Percentiles rank a stretch among this genome's conserved stretches.
Conservation (phyloP, 2,888 invertebrate species). For the Macropis europaea region DNA sequence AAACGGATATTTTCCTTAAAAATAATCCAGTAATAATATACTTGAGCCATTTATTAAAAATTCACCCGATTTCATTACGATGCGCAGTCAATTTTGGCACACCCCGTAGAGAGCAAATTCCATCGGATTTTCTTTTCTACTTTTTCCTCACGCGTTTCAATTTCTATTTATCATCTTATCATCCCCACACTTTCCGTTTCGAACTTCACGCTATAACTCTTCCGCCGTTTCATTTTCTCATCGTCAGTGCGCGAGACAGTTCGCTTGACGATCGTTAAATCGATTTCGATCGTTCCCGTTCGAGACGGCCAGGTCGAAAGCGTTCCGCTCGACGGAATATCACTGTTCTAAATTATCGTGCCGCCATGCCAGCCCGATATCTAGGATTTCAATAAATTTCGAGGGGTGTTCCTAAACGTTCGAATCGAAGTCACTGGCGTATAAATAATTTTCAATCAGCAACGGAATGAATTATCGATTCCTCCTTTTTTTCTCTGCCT, state of each 20-base stretch:
- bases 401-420: not conserved
- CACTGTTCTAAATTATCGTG: slow-evolving; percentile 9
- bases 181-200: not conserved
- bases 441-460: slow-evolving; percentile 55
- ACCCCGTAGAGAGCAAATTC: too few species aligned
- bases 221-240: not conserved
- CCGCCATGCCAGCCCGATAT: not conserved
- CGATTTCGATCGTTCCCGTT: not conserved
- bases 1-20: too few species aligned
- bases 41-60: too few species aligned
- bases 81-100: too few species aligned
- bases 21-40: too few species aligned
- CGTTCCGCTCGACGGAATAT: not conserved
- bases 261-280: not conserved
- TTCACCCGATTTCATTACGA: too few species aligned
- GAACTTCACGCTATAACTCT: not conserved
- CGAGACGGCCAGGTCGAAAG: not conserved
- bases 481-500: too few species aligned
- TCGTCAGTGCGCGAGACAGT: not conserved
- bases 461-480: slow-evolving; percentile 46
- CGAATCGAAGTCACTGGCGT: slow-evolving; percentile 20
- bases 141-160: not conserved
- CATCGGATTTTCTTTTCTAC: too few species aligned
- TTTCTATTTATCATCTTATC: not conserved
- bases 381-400: not conserved